These are phyloP conservation scores for Caenorhabditis afra DNA, from an alignment of 2,888 invertebrate species.

Conservation along the genomic window DNA sequence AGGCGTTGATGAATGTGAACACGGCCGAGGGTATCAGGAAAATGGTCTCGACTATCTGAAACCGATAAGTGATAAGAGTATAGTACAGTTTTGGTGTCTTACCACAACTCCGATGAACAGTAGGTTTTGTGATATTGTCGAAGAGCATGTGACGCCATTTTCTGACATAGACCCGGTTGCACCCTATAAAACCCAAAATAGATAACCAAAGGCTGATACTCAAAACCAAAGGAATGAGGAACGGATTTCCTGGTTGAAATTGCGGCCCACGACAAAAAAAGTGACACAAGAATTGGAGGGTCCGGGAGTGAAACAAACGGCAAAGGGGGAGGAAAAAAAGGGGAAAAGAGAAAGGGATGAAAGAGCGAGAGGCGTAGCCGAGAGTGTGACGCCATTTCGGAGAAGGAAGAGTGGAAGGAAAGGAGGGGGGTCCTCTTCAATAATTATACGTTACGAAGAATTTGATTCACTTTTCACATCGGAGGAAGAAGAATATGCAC, in stretches of 20 bases:
- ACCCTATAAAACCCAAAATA: conserved; percentile 19
- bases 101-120: conserved; percentile 38
- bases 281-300: background rate
- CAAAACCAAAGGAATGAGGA: too few species aligned
- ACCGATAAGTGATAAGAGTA: background rate
- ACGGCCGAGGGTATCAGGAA: conserved; percentile 32
- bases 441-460: conserved; percentile 49
- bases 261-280: too few species aligned
- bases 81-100: background rate
- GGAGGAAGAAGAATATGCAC: conserved; percentile 9
- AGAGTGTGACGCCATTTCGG: conserved; percentile 40
- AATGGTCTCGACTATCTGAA: conserved; percentile 35
- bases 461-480: conserved; percentile 44
- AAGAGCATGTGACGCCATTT: conserved; percentile 27
- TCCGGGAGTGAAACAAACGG: conserved; percentile 28
- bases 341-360: conserved; percentile 12
- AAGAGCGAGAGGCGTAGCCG: conserved; percentile 4
- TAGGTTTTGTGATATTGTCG: conserved; percentile 27
- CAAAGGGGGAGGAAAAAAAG: conserved; percentile 21
- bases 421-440: conserved; percentile 4
- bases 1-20: conserved; percentile 36
- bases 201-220: background rate
- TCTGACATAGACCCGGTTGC: conserved; percentile 58
- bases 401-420: too few species aligned
- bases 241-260: too few species aligned